Evolutionary conservation across 1,140 invertebrate species (phyloP).

Genomic region (Bombyx mandarina): DNA sequence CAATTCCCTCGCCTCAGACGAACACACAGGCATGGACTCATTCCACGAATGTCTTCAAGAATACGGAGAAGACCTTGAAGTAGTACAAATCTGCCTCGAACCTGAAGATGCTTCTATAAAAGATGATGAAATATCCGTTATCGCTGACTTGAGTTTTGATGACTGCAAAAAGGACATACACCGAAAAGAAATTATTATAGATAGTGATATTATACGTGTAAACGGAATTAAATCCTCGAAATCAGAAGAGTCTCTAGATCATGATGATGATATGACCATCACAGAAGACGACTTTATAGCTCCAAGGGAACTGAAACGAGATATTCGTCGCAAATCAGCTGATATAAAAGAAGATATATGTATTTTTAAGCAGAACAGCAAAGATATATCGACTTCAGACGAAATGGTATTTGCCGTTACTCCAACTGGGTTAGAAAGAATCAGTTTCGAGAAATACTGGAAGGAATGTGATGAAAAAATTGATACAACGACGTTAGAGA

Average conservation of each 20-base stretch:
- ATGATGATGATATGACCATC: conserved; percentile 68
- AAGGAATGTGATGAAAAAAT: conserved; percentile 36
- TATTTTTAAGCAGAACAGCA: conserved; percentile 61
- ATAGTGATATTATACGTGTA: conserved; percentile 29
- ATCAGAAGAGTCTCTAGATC: conserved; percentile 62
- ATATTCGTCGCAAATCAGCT: conserved; percentile 45
- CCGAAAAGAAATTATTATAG: conserved; percentile 16
- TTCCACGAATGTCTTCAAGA: conserved; percentile 75
- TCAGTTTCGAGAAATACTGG: conserved; percentile 68
- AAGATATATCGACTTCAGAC: conserved; percentile 67
- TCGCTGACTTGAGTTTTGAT: conserved; percentile 63
- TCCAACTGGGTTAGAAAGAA: conserved; percentile 63
- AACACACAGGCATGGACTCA: conserved; percentile 73
- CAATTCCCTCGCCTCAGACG: conserved; percentile 70
- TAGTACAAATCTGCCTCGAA: conserved; percentile 73
- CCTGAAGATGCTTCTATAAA: conserved; percentile 65
- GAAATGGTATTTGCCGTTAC: conserved; percentile 71
- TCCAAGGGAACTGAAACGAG: conserved; percentile 44
- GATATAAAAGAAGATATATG: conserved; percentile 43
- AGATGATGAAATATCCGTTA: conserved; percentile 62
- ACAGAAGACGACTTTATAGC: conserved; percentile 60
- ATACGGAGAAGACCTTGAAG: conserved; percentile 73
- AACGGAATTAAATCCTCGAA: conserved; percentile 54
- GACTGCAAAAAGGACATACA: conserved; percentile 45
- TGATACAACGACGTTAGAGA: conserved; percentile 31